Conservation (phyloP, 2,797 vertebrate species). For the Euphonia xanthogaster region DNA sequence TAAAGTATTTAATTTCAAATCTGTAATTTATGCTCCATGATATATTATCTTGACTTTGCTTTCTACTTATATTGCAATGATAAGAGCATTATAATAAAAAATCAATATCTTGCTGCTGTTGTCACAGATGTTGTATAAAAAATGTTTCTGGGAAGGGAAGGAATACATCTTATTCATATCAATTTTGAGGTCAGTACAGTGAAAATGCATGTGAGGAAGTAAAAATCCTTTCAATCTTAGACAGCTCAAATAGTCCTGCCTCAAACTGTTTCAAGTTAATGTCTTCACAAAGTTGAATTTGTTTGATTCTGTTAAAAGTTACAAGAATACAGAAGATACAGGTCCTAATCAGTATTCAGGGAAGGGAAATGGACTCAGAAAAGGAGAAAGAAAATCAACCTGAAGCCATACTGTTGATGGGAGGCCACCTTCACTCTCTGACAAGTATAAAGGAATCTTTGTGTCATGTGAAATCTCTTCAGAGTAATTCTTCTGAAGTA, state of each 20-base stretch:
- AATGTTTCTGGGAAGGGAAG: not conserved
- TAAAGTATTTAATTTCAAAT: not conserved
- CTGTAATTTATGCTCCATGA: not conserved
- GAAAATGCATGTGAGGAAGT: not conserved
- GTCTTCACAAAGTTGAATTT: not conserved
- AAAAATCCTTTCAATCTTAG: not conserved
- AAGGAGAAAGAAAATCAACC: slow-evolving; percentile 16
- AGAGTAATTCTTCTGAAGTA: slow-evolving; percentile 14
- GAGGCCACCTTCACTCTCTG: slow-evolving; percentile 45
- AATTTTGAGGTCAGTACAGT: not conserved
- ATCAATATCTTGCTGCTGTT: not conserved
- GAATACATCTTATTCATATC: not conserved
- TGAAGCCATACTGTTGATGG: slow-evolving; percentile 34
- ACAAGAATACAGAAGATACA: not conserved
- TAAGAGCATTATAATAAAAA: not conserved
- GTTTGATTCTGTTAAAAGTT: not conserved
- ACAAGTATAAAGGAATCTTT: slow-evolving; percentile 41
- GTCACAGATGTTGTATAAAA: not conserved
- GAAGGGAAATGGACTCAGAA: not conserved
- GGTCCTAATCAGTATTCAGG: slow-evolving; percentile 29
- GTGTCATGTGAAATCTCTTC: slow-evolving; percentile 29
- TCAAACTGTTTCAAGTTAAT: not conserved
- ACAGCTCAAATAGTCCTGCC: not conserved
- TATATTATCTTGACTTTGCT: not conserved
- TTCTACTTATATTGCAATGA: not conserved